phyloP scores from a whole-genome alignment of 2,113 vertebrate genomes.

The Sinosuthora webbiana region DNA sequence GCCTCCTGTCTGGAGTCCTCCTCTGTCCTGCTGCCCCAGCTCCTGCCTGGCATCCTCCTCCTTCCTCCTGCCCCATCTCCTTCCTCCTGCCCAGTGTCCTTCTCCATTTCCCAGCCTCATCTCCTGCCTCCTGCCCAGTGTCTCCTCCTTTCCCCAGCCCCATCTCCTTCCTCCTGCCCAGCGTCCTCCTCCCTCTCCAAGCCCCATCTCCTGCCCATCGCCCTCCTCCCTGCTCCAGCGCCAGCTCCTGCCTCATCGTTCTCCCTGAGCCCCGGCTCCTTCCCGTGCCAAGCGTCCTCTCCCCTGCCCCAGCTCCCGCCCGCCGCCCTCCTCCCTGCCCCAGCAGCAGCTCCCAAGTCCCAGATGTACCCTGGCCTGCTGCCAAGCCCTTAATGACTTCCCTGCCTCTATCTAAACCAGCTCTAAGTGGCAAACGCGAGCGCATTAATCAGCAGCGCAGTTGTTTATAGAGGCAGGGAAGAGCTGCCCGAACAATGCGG shows the following conservation, averaged over 20 bases:
- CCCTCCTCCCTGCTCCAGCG: background rate
- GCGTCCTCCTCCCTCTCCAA: background rate
- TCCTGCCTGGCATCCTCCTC: background rate
- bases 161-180: background rate
- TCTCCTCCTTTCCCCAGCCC: background rate
- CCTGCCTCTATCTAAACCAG: conserved; percentile 45
- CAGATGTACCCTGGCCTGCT: conserved; percentile 57
- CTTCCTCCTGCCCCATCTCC: background rate
- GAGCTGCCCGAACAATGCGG: background rate
- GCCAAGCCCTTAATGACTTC: conserved; percentile 77
- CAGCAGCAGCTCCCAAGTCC: background rate
- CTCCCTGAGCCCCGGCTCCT: background rate
- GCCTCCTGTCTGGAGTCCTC: background rate
- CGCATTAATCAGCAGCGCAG: background rate
- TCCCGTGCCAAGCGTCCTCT: background rate
- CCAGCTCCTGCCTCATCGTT: background rate
- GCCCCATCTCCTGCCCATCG: background rate
- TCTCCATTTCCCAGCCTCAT: too few relatives aligned
- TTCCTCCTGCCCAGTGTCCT: background rate
- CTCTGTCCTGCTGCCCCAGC: background rate
- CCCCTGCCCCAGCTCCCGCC: background rate
- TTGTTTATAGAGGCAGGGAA: conserved; percentile 18
- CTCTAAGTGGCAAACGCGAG: conserved; percentile 31
- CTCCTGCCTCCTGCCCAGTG: too few relatives aligned
- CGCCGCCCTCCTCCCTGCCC: background rate